Conservation (phyloP, 1,140 invertebrate genomes). For the Ips nitidus region DNA sequence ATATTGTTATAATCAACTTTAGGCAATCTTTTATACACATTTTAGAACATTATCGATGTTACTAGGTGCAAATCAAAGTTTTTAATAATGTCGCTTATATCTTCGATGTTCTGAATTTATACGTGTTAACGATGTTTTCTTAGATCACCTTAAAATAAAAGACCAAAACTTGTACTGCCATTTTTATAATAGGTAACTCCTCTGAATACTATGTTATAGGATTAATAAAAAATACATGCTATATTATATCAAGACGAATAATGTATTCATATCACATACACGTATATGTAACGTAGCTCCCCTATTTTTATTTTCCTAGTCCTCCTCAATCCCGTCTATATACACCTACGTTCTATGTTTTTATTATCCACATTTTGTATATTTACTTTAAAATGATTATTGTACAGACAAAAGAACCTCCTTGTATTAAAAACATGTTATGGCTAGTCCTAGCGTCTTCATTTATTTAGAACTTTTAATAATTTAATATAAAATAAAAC, state of each 20-base stretch:
- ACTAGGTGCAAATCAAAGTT: conserved; percentile 34
- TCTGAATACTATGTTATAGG: conserved; percentile 28
- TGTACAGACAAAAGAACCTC: conserved; percentile 45
- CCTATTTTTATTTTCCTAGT: conserved; percentile 22
- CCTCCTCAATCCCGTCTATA: conserved; percentile 23
- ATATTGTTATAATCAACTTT: conserved; percentile 26
- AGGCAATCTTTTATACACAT: conserved; percentile 30
- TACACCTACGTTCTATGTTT: conserved; percentile 31
- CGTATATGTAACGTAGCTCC: conserved; percentile 21
- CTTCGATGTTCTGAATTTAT: conserved; percentile 32
- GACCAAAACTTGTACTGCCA: conserved; percentile 47
- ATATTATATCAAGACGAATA: conserved; percentile 38
- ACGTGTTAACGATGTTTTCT: conserved; percentile 19
- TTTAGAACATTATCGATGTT: conserved; percentile 34
- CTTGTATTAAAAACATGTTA: conserved; percentile 43
- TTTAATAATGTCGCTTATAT: conserved; percentile 23
- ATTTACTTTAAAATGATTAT: conserved; percentile 41
- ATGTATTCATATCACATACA: conserved; percentile 44
- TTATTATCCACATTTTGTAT: conserved; percentile 26
- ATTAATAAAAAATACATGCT: conserved; percentile 32
- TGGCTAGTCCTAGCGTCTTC: conserved; percentile 48
- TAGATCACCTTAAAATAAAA: conserved; percentile 22
- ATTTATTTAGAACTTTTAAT: conserved; percentile 48
- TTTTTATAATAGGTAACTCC: conserved; percentile 42
- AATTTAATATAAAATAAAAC: conserved; percentile 49